These are phyloP conservation scores for Chlorops oryzae DNA, from an alignment of 1,140 invertebrate genomes.

Conservation along the genomic window DNA sequence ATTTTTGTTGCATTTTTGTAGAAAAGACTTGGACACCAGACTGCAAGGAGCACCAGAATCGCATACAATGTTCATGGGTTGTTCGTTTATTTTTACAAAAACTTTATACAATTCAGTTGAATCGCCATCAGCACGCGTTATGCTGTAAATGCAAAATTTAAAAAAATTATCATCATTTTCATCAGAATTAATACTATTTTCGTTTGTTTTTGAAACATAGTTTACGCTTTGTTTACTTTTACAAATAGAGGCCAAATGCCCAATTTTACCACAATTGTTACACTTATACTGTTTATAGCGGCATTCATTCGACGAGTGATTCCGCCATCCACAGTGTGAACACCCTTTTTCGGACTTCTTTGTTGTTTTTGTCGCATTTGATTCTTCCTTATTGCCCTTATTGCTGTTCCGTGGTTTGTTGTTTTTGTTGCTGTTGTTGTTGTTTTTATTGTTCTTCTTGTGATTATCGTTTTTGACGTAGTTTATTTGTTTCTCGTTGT, in stretches of 20 bases:
- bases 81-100: background rate
- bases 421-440: conserved; percentile 4
- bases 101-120: background rate
- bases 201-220: background rate
- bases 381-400: background rate
- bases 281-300: background rate
- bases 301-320: background rate
- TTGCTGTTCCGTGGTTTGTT: no score
- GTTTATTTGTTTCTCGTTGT: background rate
- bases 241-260: conserved; percentile 1
- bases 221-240: background rate
- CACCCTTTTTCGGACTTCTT: background rate
- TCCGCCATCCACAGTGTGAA: conserved; percentile 5
- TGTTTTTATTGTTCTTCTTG: background rate
- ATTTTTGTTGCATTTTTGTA: background rate
- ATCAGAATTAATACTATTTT: background rate
- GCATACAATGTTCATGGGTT: background rate
- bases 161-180: background rate
- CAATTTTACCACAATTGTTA: conserved; percentile 1
- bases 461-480: background rate
- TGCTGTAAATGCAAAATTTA: background rate
- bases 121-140: background rate
- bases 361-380: background rate
- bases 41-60: conserved; percentile 7
- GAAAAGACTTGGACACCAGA: conserved; percentile 1